Evolutionary conservation across 2,113 vertebrate genomes (phyloP).

Genomic region (Rhea pennata): DNA sequence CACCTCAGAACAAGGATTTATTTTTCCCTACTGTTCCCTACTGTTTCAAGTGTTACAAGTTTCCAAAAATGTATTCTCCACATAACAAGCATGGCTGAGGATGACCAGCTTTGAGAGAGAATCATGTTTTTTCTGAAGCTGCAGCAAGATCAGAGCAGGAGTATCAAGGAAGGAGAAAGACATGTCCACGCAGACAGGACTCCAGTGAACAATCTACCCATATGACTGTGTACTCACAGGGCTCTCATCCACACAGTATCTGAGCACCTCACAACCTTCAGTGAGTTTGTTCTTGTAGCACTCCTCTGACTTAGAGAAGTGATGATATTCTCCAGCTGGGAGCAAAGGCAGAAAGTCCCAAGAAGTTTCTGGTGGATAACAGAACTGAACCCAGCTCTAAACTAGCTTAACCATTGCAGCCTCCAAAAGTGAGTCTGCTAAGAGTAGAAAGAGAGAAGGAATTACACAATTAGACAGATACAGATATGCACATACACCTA

Average conservation of each 20-base stretch:
- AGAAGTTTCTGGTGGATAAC: neutral
- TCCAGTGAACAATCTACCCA: constrained; percentile 1
- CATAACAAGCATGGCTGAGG: constrained; percentile 2
- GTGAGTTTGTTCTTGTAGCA: neutral
- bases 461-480: neutral
- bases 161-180: neutral
- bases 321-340: neutral
- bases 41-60: neutral
- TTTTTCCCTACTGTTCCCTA: neutral
- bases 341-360: neutral
- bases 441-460: neutral
- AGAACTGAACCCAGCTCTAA: neutral
- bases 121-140: constrained; percentile 14
- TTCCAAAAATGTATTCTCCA: constrained; percentile 36
- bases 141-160: neutral
- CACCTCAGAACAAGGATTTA: neutral
- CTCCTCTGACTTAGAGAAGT: neutral
- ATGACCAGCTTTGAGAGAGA: constrained; percentile 28
- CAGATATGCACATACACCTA: neutral
- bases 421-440: neutral
- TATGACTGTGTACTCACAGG: neutral
- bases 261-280: neutral
- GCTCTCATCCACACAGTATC: neutral
- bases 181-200: neutral
- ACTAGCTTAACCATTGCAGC: neutral